A percentile compares a stretch with the other conserved stretches of the same genome.
phyloP scores from a whole-genome alignment of 2,888 invertebrate species.

The Athripsodes cinereus region DNA sequence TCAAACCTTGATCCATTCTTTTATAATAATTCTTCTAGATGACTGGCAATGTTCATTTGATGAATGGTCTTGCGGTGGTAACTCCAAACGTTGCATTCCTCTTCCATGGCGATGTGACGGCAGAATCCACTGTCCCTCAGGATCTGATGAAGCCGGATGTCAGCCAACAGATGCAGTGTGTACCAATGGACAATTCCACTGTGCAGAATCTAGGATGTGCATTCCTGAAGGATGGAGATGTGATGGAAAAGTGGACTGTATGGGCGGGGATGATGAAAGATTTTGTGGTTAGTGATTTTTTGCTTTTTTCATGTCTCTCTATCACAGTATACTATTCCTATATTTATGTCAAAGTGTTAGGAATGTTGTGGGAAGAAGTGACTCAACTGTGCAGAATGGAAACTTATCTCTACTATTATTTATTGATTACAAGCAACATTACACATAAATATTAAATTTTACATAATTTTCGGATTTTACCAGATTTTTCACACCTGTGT shows the following conservation, averaged over 20 bases:
- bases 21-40: too few relatives aligned
- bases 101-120: slow-evolving; percentile 54
- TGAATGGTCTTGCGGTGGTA: slow-evolving; percentile 49
- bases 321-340: neutral
- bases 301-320: too few relatives aligned
- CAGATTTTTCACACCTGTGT: too few relatives aligned
- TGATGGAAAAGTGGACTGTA: slow-evolving; percentile 52
- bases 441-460: too few relatives aligned
- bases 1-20: too few relatives aligned
- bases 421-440: too few relatives aligned
- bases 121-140: slow-evolving; percentile 50
- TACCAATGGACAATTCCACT: slow-evolving; percentile 49
- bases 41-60: slow-evolving; percentile 49
- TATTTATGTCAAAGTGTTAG: too few relatives aligned
- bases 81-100: slow-evolving; percentile 46
- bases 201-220: slow-evolving; percentile 53
- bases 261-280: slow-evolving; percentile 52
- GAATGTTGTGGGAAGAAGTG: too few relatives aligned
- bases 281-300: slow-evolving; percentile 39
- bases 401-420: too few relatives aligned
- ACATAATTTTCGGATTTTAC: too few relatives aligned
- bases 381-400: too few relatives aligned
- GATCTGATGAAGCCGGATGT: slow-evolving; percentile 52
- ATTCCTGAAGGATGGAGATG: slow-evolving; percentile 53
- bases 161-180: slow-evolving; percentile 44